Evolutionary conservation across 2,797 vertebrate species (phyloP).

Genomic region (Danio jaintianensis): DNA sequence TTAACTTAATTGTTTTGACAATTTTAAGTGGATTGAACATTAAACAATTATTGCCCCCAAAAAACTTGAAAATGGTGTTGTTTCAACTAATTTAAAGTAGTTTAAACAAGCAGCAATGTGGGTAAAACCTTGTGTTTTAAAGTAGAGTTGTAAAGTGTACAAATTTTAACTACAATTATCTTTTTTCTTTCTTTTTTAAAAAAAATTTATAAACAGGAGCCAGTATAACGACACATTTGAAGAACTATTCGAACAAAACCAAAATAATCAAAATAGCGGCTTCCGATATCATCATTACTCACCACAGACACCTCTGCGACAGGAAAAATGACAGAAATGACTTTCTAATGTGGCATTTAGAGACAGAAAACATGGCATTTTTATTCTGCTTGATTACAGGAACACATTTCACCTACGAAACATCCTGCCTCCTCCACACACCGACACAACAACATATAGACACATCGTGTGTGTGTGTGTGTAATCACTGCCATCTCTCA

Average conservation of each 20-base stretch:
- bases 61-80: too few species aligned
- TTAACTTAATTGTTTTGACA: too few species aligned
- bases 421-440: not conserved
- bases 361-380: constrained; percentile 21
- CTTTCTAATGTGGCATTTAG: not conserved
- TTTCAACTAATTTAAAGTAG: too few species aligned
- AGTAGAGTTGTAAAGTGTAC: not conserved
- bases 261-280: not conserved
- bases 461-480: not conserved
- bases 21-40: too few species aligned
- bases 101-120: too few species aligned
- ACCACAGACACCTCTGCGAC: not conserved
- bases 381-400: not conserved
- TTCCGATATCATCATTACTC: not conserved
- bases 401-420: constrained; percentile 11
- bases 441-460: constrained; percentile 5
- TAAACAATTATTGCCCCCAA: too few species aligned
- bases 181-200: not conserved
- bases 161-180: too few species aligned
- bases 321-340: not conserved
- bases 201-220: not conserved
- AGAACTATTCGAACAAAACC: not conserved
- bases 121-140: too few species aligned
- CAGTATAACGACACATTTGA: not conserved
- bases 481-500: constrained; percentile 13